phyloP scores from a whole-genome alignment of 2,113 vertebrate species.

The Psittacula cyanocephala region DNA sequence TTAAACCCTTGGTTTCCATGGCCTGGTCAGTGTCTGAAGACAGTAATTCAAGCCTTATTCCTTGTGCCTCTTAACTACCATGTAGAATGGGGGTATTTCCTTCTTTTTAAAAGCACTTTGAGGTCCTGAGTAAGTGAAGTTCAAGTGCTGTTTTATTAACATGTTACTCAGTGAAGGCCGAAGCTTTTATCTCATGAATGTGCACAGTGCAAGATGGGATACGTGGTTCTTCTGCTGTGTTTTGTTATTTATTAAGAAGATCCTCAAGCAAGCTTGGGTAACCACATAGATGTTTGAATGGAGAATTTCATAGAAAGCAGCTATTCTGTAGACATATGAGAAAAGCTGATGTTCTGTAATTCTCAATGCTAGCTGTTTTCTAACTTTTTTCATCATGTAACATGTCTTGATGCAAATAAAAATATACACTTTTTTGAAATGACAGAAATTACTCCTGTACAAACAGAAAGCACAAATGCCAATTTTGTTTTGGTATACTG shows the following conservation, averaged over 20 bases:
- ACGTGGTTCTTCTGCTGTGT: neutral
- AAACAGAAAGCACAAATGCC: conserved; percentile 62
- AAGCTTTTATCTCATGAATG: neutral
- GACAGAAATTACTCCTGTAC: neutral
- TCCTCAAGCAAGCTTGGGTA: neutral
- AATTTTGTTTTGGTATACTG: neutral
- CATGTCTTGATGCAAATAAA: neutral
- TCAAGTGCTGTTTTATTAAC: neutral
- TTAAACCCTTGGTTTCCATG: neutral
- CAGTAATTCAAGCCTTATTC: conserved; percentile 33
- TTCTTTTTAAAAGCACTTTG: conserved; percentile 25
- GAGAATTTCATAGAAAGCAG: neutral
- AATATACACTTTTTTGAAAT: neutral
- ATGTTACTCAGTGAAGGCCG: neutral
- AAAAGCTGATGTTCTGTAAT: neutral
- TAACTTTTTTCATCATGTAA: neutral
- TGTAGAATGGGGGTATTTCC: neutral
- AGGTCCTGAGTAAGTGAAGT: neutral
- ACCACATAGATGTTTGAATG: neutral
- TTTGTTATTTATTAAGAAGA: neutral
- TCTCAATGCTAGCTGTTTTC: neutral
- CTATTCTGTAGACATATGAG: neutral
- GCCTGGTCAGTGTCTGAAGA: neutral
- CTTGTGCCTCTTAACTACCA: conserved; percentile 21
- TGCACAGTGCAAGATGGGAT: neutral